Base-by-base conservation (phyloP, 2,888 invertebrate species). In the Melipona beecheii region DNA sequence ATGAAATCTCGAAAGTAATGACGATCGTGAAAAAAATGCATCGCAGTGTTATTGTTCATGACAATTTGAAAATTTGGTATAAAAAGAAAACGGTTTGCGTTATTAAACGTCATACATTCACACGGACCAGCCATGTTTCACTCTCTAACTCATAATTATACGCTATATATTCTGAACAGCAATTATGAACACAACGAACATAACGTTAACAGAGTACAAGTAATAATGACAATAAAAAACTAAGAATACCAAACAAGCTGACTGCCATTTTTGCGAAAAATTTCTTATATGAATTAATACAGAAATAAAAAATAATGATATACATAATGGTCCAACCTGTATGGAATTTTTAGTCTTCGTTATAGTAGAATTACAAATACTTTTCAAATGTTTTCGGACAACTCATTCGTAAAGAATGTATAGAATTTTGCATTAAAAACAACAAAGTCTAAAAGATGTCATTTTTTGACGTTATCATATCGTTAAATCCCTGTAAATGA, bases 131-230 rank as follows among this genome's bases (percentile, higher is more conserved):
- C 87, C 79, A 80, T 85, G 82, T 27, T 87, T 31, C 58, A 75
- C 52, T 24, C 69, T 60, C 24, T 72, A 83, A 85, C 70, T 78
- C 36, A 84, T 83, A 81, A 78, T 87, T 85, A 75, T 85, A 86
- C 68, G 68, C 78, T 75, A 83, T 87, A 90, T 88, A 85, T 73
- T 87, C 75, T 84, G 72, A 88, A 88, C 79, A 84, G 70, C 81
- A 85, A 83, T 73, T 82, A 81, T 87, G 87, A 90, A 90, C 90
- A 90, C 84, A 90, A 90, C 84, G 43, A 85, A 87, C 60, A 21
- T 69, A 78, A 58, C 54, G 58, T 72, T 64, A 87, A 87, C 66
- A 81, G 49, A 43, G 24, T 69, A 66, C 62, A 65, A 49, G n/a
- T 54, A 75, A 74, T 71, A 71, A 52, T 71, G 65, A 58, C 71